Percentiles rank a stretch among this genome's conserved stretches.
These are phyloP conservation scores for Salvelinus alpinus DNA, from an alignment of 2,113 vertebrate species.

Conservation along the genomic window DNA sequence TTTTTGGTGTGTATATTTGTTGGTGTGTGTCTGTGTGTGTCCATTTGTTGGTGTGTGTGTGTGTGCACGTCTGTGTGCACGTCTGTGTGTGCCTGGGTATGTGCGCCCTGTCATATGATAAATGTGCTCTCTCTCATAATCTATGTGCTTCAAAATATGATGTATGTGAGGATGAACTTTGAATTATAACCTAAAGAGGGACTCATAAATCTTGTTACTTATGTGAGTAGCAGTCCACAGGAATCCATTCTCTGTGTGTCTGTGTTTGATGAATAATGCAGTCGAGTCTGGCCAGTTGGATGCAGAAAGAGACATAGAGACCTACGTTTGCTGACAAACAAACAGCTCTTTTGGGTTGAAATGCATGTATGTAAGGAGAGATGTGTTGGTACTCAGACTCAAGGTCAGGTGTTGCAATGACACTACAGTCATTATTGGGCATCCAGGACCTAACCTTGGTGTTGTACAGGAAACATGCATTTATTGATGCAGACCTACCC, in stretches of 20 bases:
- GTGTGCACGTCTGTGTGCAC: constrained; percentile 7
- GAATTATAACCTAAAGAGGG: constrained; percentile 85
- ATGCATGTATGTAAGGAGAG: constrained; percentile 35
- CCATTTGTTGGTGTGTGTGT: constrained; percentile 32
- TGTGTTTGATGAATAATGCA: constrained; percentile 80
- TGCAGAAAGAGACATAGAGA: constrained; percentile 57
- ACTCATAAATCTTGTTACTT: constrained; percentile 84
- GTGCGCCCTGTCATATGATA: constrained; percentile 76
- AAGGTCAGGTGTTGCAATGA: constrained; percentile 54
- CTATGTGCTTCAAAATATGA: constrained; percentile 87
- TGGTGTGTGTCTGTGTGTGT: not conserved
- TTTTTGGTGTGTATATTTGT: too few species aligned
- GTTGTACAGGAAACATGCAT: not conserved
- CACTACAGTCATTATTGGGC: constrained; percentile 27
- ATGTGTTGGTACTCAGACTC: constrained; percentile 40
- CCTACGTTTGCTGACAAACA: constrained; percentile 54
- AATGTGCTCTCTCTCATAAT: constrained; percentile 84
- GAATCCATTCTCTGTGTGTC: constrained; percentile 72
- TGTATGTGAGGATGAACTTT: constrained; percentile 86
- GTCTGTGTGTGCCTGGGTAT: constrained; percentile 55
- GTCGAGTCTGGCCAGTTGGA: constrained; percentile 71
- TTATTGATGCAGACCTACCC: not conserved
- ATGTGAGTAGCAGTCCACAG: constrained; percentile 69
- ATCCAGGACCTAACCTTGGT: constrained; percentile 21
- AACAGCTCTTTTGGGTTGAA: constrained; percentile 59